Evolutionary conservation across 2,113 vertebrate species (phyloP), one percentile per base, ranked within the genome.

Genomic region (Bufo gargarizans): DNA sequence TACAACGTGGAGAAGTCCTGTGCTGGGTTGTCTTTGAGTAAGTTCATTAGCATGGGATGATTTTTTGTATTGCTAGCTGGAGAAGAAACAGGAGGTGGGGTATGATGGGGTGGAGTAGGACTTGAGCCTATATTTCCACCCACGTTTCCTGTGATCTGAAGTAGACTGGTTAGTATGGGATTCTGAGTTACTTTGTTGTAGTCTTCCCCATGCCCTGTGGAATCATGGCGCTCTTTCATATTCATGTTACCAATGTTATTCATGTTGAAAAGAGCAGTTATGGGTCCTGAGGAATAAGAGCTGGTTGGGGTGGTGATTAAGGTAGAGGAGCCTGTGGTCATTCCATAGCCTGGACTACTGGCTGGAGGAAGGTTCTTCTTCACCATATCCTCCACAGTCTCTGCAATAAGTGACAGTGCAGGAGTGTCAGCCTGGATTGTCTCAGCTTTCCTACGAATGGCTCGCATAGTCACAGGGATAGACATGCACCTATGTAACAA

Each of bases 21-120:
- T 87, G 97, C 94, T 84, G 98, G 96, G 93, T 99, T 99, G 94
- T 99, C 98, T 91, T 99, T 99, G 89, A 99, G 95, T 87, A 99
- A 94, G 92, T 99, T 99, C 98, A 99, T 99, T 90, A 99, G 94
- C 98, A 99, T 99, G 91, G 98, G 98, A 93, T 99, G 98, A 92
- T 99, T 99, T 94, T 99, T 99, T 91, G 98, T 99, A 95, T 99
- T 99, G 95, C 97, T 96, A 88, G 98, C 98, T 85, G 98, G 98
- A 71, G 98, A 99, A 72, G 98, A 98, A 81, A 98, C 98, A 72
- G 97, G 95, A 47, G 98, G 98, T 82, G 98, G 97, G 49, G 98
- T 99, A 91, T 98, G 98, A 90, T 98, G 97, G 97, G 98, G 87
- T 82, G 98, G 97, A 90, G 96, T 98, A 65, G 98, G 98, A 92